Percentiles rank a stretch among this genome's conserved stretches.
Evolutionary conservation across 2,113 vertebrate genomes (phyloP).

Genomic region (Psittacula cyanocephala): DNA sequence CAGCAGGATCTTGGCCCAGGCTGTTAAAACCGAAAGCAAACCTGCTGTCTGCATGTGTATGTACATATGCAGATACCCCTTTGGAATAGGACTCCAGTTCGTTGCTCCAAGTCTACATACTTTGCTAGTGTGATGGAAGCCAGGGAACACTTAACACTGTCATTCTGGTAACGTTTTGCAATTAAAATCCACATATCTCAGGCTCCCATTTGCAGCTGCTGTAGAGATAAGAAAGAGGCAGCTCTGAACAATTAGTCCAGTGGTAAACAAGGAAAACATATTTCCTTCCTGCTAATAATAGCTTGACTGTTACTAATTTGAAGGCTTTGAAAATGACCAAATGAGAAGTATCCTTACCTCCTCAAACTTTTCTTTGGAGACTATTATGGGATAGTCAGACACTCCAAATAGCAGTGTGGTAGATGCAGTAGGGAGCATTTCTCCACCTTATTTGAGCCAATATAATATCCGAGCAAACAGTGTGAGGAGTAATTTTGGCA

Average conservation of each 20-base stretch:
- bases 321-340: not conserved
- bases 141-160: not conserved
- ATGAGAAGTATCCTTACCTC: not conserved
- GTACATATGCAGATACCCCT: not conserved
- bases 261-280: not conserved
- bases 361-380: not conserved
- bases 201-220: not conserved
- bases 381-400: not conserved
- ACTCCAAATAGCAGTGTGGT: not conserved
- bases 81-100: not conserved
- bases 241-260: not conserved
- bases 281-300: conserved; percentile 4
- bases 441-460: not conserved
- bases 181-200: not conserved
- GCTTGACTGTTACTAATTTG: not conserved
- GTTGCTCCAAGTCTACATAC: not conserved
- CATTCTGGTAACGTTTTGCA: not conserved
- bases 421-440: not conserved
- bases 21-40: not conserved
- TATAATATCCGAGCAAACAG: not conserved
- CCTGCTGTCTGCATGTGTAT: not conserved
- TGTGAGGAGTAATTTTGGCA: not conserved
- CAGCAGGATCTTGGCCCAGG: not conserved
- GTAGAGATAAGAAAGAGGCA: not conserved
- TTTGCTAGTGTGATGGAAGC: not conserved